These are phyloP conservation scores for Perognathus longimembris DNA, from an alignment of 2,113 vertebrate genomes.

Conservation along the genomic window DNA sequence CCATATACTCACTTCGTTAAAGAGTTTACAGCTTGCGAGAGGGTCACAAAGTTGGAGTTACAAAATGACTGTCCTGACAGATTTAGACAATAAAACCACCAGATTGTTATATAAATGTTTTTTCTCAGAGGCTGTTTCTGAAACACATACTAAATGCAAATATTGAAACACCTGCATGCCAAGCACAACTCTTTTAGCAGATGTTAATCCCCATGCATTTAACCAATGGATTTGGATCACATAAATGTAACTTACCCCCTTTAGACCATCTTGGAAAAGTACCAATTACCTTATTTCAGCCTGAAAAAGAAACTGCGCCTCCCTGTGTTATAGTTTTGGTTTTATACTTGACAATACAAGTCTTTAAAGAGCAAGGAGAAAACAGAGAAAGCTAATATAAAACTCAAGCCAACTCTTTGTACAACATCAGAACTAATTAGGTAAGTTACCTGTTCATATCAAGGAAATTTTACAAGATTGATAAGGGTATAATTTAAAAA, in stretches of 20 bases:
- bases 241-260: slow-evolving; percentile 82
- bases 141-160: slow-evolving; percentile 91
- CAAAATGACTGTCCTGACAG: slow-evolving; percentile 90
- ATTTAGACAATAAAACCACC: slow-evolving; percentile 91
- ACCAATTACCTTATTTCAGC: slow-evolving; percentile 77
- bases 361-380: slow-evolving; percentile 67
- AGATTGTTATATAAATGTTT: slow-evolving; percentile 89
- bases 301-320: slow-evolving; percentile 73
- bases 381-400: neutral
- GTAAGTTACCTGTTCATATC: neutral
- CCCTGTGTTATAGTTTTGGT: neutral
- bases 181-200: slow-evolving; percentile 90
- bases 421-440: neutral
- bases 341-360: slow-evolving; percentile 50
- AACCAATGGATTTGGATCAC: slow-evolving; percentile 85
- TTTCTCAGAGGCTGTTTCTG: slow-evolving; percentile 89
- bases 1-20: slow-evolving; percentile 91
- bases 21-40: slow-evolving; percentile 89
- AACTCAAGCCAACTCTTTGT: slow-evolving; percentile 44
- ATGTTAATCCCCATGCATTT: slow-evolving; percentile 88
- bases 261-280: slow-evolving; percentile 83
- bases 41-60: slow-evolving; percentile 88
- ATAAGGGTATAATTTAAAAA: neutral
- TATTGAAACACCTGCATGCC: slow-evolving; percentile 91
- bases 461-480: slow-evolving; percentile 2